Percentiles rank a stretch among this genome's conserved stretches.
These are phyloP conservation scores for Centropristis striata DNA, from an alignment of 2,113 vertebrate genomes.

Conservation along the genomic window DNA sequence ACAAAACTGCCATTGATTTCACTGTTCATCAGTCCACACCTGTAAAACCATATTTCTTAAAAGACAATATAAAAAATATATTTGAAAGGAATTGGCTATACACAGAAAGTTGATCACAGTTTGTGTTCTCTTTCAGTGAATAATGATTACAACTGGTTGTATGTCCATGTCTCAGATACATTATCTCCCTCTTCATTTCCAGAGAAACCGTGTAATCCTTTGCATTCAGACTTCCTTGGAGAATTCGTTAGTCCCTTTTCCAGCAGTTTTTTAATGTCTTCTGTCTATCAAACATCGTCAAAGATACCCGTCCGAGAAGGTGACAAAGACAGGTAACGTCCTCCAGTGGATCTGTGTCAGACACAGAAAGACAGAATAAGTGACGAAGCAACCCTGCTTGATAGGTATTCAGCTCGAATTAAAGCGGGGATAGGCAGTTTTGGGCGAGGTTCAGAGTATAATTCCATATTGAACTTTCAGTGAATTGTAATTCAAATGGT, in stretches of 20 bases:
- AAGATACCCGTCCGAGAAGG: constrained; percentile 88
- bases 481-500: no score
- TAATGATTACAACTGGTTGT: neutral
- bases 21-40: neutral
- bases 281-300: constrained; percentile 86
- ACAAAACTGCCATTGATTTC: neutral
- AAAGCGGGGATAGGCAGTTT: no score
- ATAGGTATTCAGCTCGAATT: neutral
- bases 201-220: neutral
- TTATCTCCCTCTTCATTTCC: neutral
- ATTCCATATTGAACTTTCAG: no score
- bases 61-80: neutral
- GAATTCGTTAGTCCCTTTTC: neutral
- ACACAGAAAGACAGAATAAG: constrained; percentile 43
- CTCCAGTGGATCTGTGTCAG: constrained; percentile 86
- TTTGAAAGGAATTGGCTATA: constrained; percentile 4
- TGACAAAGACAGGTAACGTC: constrained; percentile 91
- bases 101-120: neutral
- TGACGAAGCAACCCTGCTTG: neutral
- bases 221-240: neutral
- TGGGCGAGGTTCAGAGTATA: no score
- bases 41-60: neutral
- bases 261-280: neutral
- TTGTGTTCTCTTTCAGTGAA: constrained; percentile 4
- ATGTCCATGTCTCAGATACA: neutral